A percentile compares a stretch with the other conserved stretches of the same genome.
Evolutionary conservation across 2,113 vertebrate species (phyloP).

Genomic region (Psittacula cyanocephala): DNA sequence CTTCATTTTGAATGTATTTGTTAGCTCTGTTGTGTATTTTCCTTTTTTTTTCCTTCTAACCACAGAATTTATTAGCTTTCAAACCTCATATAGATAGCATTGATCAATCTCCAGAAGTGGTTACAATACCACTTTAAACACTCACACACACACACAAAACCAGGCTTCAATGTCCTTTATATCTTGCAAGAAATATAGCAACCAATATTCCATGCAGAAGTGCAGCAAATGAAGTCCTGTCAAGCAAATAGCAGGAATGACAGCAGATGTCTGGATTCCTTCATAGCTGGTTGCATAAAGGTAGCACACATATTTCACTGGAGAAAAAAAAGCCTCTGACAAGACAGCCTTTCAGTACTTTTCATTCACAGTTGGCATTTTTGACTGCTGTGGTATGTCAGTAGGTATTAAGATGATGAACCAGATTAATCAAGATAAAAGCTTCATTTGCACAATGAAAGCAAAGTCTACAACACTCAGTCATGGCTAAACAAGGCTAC

Average conservation of each 20-base stretch:
- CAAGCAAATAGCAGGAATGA: conserved; percentile 64
- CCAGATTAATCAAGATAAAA: conserved; percentile 32
- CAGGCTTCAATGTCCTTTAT: conserved; percentile 32
- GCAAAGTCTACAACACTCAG: background rate
- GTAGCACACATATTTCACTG: conserved; percentile 51
- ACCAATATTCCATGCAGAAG: conserved; percentile 61
- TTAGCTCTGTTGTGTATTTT: background rate
- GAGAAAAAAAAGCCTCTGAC: conserved; percentile 27
- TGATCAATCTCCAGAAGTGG: background rate
- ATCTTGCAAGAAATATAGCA: conserved; percentile 63
- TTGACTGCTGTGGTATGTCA: conserved; percentile 27
- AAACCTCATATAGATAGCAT: background rate
- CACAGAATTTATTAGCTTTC: background rate
- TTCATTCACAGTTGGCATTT: conserved; percentile 50
- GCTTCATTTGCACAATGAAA: background rate
- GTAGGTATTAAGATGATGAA: background rate
- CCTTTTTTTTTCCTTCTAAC: background rate
- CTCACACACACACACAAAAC: background rate
- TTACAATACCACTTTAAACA: background rate
- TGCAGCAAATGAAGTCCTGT: conserved; percentile 67
- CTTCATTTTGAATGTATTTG: background rate
- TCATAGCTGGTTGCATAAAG: conserved; percentile 67
- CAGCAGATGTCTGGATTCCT: conserved; percentile 64
- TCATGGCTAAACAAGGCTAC: background rate
- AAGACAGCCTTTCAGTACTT: conserved; percentile 41